These are phyloP conservation scores for Dendrolimus punctatus DNA, from an alignment of 1,140 invertebrate species.

Conservation along the genomic window DNA sequence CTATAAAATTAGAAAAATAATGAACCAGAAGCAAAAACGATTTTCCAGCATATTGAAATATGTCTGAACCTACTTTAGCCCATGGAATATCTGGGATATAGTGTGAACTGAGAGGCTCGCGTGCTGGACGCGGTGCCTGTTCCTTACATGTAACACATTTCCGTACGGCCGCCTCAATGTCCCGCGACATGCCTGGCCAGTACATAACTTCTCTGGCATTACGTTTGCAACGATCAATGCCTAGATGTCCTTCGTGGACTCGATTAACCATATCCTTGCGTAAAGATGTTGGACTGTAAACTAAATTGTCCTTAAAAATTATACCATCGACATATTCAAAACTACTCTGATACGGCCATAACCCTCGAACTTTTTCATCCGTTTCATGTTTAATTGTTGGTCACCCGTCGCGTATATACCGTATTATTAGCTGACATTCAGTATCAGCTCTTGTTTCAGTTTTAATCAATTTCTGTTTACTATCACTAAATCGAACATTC, in stretches of 20 bases:
- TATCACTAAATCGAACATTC: conserved; percentile 16
- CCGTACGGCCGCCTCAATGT: conserved; percentile 28
- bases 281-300: conserved; percentile 28
- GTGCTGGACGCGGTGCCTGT: conserved; percentile 5
- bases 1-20: too few relatives aligned
- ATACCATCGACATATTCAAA: conserved; percentile 18
- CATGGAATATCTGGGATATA: conserved; percentile 26
- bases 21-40: conserved; percentile 14
- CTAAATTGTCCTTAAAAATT: conserved; percentile 21
- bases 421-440: conserved; percentile 4
- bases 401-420: conserved; percentile 12
- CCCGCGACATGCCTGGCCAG: conserved; percentile 31
- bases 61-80: conserved; percentile 29
- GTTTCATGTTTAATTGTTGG: conserved; percentile 12
- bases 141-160: conserved; percentile 5
- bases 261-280: conserved; percentile 27
- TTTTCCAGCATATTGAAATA: conserved; percentile 20
- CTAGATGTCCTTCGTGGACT: conserved; percentile 35
- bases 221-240: conserved; percentile 25
- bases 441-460: conserved; percentile 4
- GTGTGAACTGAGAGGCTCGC: conserved; percentile 23
- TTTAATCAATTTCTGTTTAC: conserved; percentile 10
- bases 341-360: conserved; percentile 18
- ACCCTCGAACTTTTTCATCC: conserved; percentile 1
- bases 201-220: conserved; percentile 35